Conservation (phyloP, 2,797 vertebrate genomes). For the Megalops cyprinoides region DNA sequence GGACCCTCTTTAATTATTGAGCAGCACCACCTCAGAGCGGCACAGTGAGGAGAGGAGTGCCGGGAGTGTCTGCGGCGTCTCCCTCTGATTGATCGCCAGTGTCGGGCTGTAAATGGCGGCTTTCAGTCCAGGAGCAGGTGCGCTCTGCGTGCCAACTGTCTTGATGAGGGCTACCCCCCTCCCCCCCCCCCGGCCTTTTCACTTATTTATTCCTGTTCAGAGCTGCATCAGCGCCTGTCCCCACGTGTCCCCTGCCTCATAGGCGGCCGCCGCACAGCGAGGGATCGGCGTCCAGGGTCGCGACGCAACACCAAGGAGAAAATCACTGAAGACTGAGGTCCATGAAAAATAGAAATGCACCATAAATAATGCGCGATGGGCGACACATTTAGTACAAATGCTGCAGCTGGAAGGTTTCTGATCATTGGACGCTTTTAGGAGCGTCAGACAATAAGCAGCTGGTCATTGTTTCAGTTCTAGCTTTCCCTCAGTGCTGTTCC, state of each 20-base stretch:
- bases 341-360: too few species aligned
- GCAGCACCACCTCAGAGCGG: neutral
- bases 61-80: too few species aligned
- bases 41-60: neutral
- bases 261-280: neutral
- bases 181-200: neutral
- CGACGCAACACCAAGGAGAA: neutral
- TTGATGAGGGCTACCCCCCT: neutral
- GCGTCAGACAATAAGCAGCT: neutral
- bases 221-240: neutral
- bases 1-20: conserved; percentile 30
- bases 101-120: neutral
- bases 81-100: neutral
- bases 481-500: neutral
- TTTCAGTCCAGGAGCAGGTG: neutral
- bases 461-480: too few species aligned
- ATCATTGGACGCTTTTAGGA: neutral
- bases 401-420: too few species aligned
- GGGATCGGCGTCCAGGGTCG: neutral
- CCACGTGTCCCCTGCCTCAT: neutral
- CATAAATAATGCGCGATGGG: too few species aligned
- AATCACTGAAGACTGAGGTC: too few species aligned
- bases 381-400: too few species aligned
- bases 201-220: conserved; percentile 24
- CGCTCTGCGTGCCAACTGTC: neutral